Conservation (phyloP, 2,113 vertebrate species). For the Neomonachus schauinslandi region DNA sequence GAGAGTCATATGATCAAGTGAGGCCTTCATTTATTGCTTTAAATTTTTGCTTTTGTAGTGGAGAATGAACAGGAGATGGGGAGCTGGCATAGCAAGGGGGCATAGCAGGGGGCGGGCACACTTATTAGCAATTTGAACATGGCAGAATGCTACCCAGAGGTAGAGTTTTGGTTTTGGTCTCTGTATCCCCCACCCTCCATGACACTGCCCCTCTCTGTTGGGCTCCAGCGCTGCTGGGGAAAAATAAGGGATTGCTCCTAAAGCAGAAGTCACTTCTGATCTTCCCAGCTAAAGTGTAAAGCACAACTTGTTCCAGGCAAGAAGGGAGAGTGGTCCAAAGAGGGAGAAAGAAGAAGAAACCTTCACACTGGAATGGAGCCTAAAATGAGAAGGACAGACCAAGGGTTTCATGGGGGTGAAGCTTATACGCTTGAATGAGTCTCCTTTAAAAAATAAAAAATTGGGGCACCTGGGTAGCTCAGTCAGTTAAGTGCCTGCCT, state of each 20-base stretch:
- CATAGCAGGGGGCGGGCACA: neutral
- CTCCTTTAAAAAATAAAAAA: neutral
- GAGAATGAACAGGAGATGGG: neutral
- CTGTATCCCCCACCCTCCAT: neutral
- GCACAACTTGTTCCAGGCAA: neutral
- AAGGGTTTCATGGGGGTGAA: neutral
- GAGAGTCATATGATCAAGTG: neutral
- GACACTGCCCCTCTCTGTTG: neutral
- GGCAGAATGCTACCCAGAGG: neutral
- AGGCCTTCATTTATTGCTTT: neutral
- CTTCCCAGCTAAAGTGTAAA: neutral
- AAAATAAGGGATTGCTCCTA: neutral
- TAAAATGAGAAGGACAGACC: neutral
- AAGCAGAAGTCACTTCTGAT: neutral
- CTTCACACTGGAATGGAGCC: neutral
- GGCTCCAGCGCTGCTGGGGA: neutral
- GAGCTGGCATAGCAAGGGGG: neutral
- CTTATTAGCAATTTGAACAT: neutral
- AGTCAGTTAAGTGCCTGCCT: neutral
- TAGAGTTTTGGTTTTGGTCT: neutral
- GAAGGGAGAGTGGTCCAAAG: neutral
- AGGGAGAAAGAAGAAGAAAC: neutral
- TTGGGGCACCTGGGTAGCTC: neutral
- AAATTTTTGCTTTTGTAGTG: neutral
- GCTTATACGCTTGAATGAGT: neutral